Evolutionary conservation across 2,797 vertebrate genomes (phyloP).

Genomic region (Pangasius krempfi): DNA sequence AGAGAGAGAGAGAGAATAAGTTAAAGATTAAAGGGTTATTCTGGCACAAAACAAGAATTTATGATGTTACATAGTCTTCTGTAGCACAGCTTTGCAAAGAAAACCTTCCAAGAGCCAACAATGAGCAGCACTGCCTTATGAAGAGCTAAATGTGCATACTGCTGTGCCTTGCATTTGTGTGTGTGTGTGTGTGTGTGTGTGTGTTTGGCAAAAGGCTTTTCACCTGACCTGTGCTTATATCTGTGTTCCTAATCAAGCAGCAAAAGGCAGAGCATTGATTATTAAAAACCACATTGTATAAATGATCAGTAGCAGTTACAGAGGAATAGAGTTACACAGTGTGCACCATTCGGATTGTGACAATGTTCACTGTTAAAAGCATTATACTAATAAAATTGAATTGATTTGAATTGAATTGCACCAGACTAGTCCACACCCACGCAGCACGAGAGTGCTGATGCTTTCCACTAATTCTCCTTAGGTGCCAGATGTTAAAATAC

Average conservation of each 20-base stretch:
- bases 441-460: neutral
- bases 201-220: neutral
- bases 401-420: neutral
- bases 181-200: neutral
- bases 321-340: neutral
- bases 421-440: neutral
- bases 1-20: conserved; percentile 1
- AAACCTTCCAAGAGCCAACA: neutral
- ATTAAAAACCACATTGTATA: neutral
- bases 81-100: neutral
- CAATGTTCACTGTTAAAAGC: neutral
- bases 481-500: too few relatives aligned
- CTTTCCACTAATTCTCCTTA: neutral
- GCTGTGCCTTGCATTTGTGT: neutral
- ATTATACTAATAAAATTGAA: neutral
- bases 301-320: neutral
- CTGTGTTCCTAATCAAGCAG: neutral
- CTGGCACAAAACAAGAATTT: neutral
- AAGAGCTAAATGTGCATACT: neutral
- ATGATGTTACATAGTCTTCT: neutral
- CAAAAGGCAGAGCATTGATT: neutral
- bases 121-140: conserved; percentile 3
- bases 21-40: neutral
- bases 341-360: neutral
- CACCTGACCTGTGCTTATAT: neutral